A percentile compares a stretch with the other conserved stretches of the same genome.
Conservation (phyloP, 2,113 vertebrate genomes). For the Ailuropoda melanoleuca region DNA sequence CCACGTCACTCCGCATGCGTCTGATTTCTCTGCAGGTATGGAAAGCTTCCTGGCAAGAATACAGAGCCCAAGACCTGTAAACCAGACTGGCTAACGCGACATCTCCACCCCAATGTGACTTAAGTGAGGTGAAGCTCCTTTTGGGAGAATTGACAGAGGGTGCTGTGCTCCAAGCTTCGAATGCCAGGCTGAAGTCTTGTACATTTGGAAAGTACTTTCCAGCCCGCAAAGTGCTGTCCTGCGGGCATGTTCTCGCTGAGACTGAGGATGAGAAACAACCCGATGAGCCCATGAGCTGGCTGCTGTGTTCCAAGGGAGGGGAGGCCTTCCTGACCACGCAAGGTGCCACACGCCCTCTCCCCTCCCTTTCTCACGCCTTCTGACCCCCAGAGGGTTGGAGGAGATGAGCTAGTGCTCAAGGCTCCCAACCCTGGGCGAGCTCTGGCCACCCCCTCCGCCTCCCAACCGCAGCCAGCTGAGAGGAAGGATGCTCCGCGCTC, state of each 20-base stretch:
- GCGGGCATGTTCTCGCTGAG: neutral
- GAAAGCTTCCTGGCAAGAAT: neutral
- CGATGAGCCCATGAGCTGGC: neutral
- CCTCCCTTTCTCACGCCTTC: constrained; percentile 14
- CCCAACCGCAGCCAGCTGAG: neutral
- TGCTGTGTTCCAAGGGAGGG: neutral
- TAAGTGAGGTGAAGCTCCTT: neutral
- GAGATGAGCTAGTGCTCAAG: constrained; percentile 25
- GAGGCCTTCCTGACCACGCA: neutral
- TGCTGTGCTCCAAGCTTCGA: neutral
- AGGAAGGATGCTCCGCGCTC: neutral
- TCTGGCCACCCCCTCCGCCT: neutral
- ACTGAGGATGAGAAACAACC: neutral
- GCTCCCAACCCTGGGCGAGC: neutral
- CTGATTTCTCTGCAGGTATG: neutral
- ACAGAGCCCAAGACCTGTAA: neutral
- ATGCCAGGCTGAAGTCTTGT: neutral
- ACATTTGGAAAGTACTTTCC: neutral
- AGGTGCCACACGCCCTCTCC: neutral
- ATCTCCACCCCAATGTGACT: neutral
- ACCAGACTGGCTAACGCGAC: too few relatives aligned
- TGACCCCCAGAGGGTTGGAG: neutral
- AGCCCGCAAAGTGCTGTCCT: neutral
- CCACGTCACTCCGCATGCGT: neutral
- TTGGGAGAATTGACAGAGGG: neutral